A percentile compares a stretch with the other conserved stretches of the same genome.
Conservation (phyloP, 2,113 vertebrate genomes). For the Corythornis madagascariensis region DNA sequence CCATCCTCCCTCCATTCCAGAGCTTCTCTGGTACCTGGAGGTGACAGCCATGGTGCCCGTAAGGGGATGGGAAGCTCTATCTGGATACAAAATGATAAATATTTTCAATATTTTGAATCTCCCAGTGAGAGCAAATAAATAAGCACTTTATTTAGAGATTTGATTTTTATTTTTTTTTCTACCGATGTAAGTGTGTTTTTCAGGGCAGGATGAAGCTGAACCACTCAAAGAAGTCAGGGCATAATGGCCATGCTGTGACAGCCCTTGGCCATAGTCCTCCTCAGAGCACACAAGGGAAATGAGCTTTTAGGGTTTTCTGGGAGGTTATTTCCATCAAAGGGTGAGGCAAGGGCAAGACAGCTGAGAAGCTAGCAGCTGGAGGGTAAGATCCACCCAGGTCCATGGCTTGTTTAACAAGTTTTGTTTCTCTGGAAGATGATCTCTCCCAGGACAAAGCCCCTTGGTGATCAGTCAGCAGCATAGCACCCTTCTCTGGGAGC, state of each 20-base stretch:
- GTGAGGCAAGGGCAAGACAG: not conserved
- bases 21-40: rapidly evolving
- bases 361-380: not conserved
- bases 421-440: not conserved
- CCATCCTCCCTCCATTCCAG: rapidly evolving
- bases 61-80: not conserved
- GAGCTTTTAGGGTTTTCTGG: not conserved
- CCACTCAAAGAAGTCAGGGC: not conserved
- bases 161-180: not conserved
- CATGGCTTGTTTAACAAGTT: not conserved
- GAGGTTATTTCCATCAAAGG: not conserved
- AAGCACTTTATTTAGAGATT: not conserved
- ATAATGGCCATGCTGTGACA: not conserved
- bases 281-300: not conserved
- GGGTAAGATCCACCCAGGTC: rapidly evolving
- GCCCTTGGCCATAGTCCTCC: not conserved
- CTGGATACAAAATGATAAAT: rapidly evolving
- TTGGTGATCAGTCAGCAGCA: not conserved
- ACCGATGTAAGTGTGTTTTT: not conserved
- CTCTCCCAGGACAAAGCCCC: not conserved
- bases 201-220: not conserved
- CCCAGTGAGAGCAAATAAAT: not conserved
- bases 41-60: rapidly evolving
- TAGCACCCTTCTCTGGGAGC: not conserved
- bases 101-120: not conserved